Conservation (phyloP, 2,888 invertebrate species). For the Diachrysia chrysitis region DNA sequence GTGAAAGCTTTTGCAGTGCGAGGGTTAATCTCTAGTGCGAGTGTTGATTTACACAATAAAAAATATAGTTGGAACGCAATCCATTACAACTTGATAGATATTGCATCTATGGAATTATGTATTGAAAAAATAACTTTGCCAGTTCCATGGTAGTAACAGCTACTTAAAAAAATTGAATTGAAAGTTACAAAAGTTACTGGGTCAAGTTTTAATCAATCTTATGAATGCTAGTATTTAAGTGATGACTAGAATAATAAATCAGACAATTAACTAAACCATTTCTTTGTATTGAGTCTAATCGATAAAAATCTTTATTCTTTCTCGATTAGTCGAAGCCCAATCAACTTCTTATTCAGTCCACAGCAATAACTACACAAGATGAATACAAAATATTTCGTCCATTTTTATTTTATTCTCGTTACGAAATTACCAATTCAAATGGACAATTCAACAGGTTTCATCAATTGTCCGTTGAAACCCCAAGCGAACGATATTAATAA, state of each 20-base stretch:
- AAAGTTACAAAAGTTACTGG: too few species aligned
- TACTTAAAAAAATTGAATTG: too few species aligned
- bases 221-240: neutral
- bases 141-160: too few species aligned
- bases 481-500: conserved; percentile 25
- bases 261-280: neutral
- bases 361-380: conserved; percentile 14
- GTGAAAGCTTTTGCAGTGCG: neutral
- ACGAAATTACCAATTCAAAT: conserved; percentile 51
- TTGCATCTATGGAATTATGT: too few species aligned
- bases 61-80: neutral
- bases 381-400: conserved; percentile 27
- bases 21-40: neutral
- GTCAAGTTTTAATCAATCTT: neutral
- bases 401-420: conserved; percentile 11
- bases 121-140: too few species aligned
- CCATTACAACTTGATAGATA: neutral
- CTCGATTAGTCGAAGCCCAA: conserved; percentile 14
- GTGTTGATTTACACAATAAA: neutral
- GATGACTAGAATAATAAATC: neutral
- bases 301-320: conserved; percentile 5
- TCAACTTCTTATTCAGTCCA: conserved; percentile 12
- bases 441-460: conserved; percentile 41
- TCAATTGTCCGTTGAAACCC: conserved; percentile 22
- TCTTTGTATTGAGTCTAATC: conserved; percentile 3